Evolutionary conservation across 37 sponge, comb jelly and placozoan genomes (phyloP), one percentile per base, ranked within the genome.

Genomic region (Spongia lamella): DNA sequence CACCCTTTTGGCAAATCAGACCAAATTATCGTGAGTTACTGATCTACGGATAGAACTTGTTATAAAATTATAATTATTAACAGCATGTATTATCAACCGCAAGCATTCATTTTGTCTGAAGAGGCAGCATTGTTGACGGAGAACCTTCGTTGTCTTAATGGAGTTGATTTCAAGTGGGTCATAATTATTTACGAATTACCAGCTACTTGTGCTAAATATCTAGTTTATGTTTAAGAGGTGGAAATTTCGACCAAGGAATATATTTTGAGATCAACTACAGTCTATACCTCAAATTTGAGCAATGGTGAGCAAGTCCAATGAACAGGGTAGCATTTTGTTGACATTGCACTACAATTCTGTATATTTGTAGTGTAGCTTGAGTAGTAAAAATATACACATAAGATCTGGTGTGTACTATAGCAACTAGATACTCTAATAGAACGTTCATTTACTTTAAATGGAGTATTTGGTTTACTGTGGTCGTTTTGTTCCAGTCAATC

Each of bases 101-200:
- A 67, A 33, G 76, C 85, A 14, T 92, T 87, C 27, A 22, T 87
- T 51, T 15, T 56, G n/a, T 84, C 84, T 9, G 84, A 79, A 5
- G 78, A 73, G 15, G 68, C 80, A 1, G 53, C 43, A 5, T 77
- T 85, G 3, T 47, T 92, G 17, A 57, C 85, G 6, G 93, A 75
- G 0, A 88, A 65, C 7, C 68, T 92, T 37, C 76, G 72, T 34
- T 92, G 93, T 52, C 76, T 92, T 0, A 78, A 84, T 47, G 77
- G 82, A 49, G 87, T 92, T 72, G 93, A 92, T 79, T 92, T 92
- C 76, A 90, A 81, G 90, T 90, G 26, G 72, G 76, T 59, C 7
- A 29, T 53, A 0, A 11, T 2, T 22, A 9, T 51, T 34, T 52
- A 39, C 66, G 32, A n/a, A 11, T n/a, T n/a, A n/a, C n/a, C n/a